Evolutionary conservation across 2,797 vertebrate species (phyloP).

Genomic region (Thripadectes ignobilis): DNA sequence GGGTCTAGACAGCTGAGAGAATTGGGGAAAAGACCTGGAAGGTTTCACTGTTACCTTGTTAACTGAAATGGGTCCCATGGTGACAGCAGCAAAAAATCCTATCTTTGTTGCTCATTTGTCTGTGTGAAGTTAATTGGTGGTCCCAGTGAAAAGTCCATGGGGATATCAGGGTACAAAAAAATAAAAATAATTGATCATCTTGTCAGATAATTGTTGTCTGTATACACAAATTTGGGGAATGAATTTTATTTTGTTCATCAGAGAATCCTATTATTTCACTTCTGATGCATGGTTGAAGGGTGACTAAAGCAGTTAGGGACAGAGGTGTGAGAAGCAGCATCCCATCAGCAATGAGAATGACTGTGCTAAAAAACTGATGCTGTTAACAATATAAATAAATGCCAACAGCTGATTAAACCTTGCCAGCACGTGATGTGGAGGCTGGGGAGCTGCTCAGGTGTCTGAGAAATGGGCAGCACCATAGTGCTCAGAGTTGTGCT

Average conservation of each 20-base stretch:
- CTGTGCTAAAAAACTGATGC: background rate
- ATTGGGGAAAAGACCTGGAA: background rate
- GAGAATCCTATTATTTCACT: background rate
- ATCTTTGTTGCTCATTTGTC: background rate
- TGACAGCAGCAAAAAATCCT: background rate
- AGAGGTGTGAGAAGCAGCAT: background rate
- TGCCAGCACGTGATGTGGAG: background rate
- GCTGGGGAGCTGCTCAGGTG: background rate
- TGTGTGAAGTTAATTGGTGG: background rate
- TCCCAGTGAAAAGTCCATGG: background rate
- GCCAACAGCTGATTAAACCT: background rate
- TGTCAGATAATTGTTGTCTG: background rate
- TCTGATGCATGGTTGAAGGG: accelerated
- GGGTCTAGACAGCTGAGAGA: background rate
- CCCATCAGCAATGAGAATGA: background rate
- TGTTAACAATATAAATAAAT: background rate
- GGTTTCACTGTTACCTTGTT: background rate
- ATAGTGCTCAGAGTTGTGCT: background rate
- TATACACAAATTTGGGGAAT: background rate
- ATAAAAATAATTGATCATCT: background rate
- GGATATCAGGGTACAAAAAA: background rate
- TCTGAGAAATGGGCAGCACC: background rate
- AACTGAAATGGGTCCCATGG: background rate
- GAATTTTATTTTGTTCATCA: background rate
- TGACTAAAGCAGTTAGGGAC: background rate